phyloP scores from a whole-genome alignment of 2,888 invertebrate species.

The Heliconius ismenius region DNA sequence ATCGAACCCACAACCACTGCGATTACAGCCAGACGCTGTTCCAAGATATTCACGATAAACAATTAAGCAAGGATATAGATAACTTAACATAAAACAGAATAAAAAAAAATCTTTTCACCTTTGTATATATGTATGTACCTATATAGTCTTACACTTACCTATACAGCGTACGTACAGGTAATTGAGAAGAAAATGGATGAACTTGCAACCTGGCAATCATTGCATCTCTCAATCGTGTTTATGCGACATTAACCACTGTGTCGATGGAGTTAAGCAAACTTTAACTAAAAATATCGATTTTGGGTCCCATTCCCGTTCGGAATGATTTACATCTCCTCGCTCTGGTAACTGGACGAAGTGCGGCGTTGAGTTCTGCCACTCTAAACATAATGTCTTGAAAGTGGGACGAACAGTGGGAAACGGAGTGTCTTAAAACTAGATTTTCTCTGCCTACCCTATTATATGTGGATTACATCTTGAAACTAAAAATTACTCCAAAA shows the following conservation, averaged over 20 bases:
- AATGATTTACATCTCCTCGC: too few species aligned
- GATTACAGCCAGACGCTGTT: neutral
- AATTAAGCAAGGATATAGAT: neutral
- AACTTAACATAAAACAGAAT: neutral
- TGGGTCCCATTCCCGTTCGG: too few species aligned
- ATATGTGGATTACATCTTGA: neutral
- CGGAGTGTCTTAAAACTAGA: neutral
- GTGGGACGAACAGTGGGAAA: neutral
- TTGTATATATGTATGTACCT: too few species aligned
- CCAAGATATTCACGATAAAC: neutral
- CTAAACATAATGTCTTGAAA: too few species aligned
- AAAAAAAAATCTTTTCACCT: neutral
- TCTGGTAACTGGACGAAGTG: too few species aligned
- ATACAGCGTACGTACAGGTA: slow-evolving; percentile 30
- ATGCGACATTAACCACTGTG: slow-evolving; percentile 29
- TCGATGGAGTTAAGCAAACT: neutral
- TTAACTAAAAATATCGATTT: neutral
- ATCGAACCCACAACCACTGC: too few species aligned
- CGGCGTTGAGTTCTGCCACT: too few species aligned
- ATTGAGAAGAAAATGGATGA: slow-evolving; percentile 39
- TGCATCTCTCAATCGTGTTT: slow-evolving; percentile 42
- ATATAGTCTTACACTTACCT: neutral
- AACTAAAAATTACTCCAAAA: neutral
- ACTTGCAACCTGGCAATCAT: slow-evolving; percentile 44
- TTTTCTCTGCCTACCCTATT: neutral